Evolutionary conservation across 2,888 invertebrate genomes (phyloP).

Genomic region (Spialia ferax): DNA sequence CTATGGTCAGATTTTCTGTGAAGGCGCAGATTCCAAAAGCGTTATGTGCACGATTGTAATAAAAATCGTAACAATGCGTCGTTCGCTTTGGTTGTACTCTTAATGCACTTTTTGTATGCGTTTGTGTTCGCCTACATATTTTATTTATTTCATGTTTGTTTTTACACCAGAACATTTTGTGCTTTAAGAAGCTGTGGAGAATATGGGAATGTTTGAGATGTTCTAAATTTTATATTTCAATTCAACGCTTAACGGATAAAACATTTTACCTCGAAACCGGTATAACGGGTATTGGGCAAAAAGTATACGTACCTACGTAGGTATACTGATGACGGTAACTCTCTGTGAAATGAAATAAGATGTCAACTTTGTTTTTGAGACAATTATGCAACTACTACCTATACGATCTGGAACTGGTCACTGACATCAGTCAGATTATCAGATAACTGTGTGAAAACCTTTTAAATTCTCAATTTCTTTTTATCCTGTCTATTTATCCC

Average conservation of each 20-base stretch:
- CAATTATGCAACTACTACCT: no score
- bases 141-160: conserved; percentile 12
- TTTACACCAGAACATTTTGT: conserved; percentile 17
- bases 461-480: no score
- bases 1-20: conserved; percentile 19
- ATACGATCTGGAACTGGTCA: no score
- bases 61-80: conserved; percentile 27
- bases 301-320: neutral
- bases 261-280: conserved; percentile 31
- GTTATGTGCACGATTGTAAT: conserved; percentile 29
- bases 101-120: conserved; percentile 16
- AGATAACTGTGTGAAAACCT: no score
- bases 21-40: conserved; percentile 15
- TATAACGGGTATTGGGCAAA: conserved; percentile 29
- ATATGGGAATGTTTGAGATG: conserved; percentile 12
- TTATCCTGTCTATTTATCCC: no score
- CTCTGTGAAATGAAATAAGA: conserved; percentile 26
- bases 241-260: conserved; percentile 25
- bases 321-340: conserved; percentile 19
- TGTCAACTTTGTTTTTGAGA: no score
- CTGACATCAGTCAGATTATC: no score
- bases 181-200: conserved; percentile 11
- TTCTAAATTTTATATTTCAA: conserved; percentile 34
- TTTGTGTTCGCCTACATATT: conserved; percentile 7
- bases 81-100: conserved; percentile 21